Evolutionary conservation across 2,797 vertebrate species (phyloP).

Genomic region (Pseudochromis fuscus): DNA sequence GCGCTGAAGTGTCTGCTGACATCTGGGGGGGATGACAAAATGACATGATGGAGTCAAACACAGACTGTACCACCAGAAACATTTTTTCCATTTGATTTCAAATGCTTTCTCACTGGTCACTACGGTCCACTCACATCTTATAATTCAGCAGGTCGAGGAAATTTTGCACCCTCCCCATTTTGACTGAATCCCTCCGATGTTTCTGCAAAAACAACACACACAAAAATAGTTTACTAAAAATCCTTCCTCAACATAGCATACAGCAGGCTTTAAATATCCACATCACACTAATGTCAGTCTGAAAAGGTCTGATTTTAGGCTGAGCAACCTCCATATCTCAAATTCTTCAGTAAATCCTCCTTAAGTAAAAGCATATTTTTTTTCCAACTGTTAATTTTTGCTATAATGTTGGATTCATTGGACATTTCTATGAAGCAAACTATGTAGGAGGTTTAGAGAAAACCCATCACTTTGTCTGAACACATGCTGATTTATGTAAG

Average conservation of each 20-base stretch:
- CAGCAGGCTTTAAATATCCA: no score
- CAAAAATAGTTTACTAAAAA: background rate
- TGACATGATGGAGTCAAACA: background rate
- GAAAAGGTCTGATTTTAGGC: no score
- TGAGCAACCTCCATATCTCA: no score
- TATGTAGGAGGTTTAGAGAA: no score
- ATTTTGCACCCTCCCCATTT: slow-evolving; percentile 27
- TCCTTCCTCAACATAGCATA: background rate
- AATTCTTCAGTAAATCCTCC: no score
- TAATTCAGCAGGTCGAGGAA: slow-evolving; percentile 48
- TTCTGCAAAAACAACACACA: slow-evolving; percentile 26
- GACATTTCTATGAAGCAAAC: no score
- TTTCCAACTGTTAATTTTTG: no score
- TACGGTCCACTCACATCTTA: slow-evolving; percentile 62
- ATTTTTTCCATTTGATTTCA: background rate
- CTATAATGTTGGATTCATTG: no score
- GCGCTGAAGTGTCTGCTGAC: background rate
- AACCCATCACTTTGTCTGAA: no score
- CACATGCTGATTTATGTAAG: no score
- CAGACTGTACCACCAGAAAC: background rate
- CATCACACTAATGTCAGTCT: no score
- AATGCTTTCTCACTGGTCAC: background rate
- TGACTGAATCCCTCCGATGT: background rate
- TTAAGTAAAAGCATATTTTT: no score
- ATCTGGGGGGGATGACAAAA: slow-evolving; percentile 52